Evolutionary conservation across 2,113 vertebrate species (phyloP).

Genomic region (Anthoscopus minutus): DNA sequence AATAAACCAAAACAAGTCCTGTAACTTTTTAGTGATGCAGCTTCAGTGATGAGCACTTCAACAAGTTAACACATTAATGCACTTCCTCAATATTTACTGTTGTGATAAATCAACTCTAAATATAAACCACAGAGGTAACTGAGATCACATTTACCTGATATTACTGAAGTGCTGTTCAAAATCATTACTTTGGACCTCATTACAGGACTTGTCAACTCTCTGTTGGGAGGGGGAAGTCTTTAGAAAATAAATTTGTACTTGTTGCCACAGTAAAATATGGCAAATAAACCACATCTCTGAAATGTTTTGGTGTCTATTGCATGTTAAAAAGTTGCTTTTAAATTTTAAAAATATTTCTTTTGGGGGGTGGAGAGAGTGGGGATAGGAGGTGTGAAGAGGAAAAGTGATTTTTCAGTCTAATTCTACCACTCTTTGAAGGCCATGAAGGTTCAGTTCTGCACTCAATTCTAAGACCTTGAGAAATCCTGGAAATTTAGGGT

Average conservation of each 20-base stretch:
- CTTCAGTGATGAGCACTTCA: not conserved
- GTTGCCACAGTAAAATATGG: not conserved
- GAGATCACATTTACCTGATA: not conserved
- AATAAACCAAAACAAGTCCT: not conserved
- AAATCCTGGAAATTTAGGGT: not conserved
- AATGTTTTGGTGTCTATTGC: not conserved
- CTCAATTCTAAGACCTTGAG: not conserved
- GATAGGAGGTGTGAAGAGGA: not conserved
- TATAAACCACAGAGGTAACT: not conserved
- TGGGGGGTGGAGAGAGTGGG: too few relatives aligned
- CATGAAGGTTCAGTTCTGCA: not conserved
- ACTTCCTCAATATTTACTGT: not conserved
- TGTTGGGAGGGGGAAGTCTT: not conserved
- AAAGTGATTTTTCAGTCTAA: not conserved
- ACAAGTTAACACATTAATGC: not conserved
- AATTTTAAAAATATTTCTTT: not conserved
- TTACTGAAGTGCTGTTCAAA: not conserved
- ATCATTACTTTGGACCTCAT: not conserved
- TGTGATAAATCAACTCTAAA: not conserved
- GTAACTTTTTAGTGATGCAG: not conserved
- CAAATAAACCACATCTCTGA: not conserved
- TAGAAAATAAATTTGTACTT: not conserved
- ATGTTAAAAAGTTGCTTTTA: not conserved
- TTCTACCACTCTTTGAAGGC: not conserved
- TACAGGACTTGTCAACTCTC: not conserved